Evolutionary conservation across 2,797 vertebrate genomes (phyloP).

Genomic region (Sebastes trivittatus): DNA sequence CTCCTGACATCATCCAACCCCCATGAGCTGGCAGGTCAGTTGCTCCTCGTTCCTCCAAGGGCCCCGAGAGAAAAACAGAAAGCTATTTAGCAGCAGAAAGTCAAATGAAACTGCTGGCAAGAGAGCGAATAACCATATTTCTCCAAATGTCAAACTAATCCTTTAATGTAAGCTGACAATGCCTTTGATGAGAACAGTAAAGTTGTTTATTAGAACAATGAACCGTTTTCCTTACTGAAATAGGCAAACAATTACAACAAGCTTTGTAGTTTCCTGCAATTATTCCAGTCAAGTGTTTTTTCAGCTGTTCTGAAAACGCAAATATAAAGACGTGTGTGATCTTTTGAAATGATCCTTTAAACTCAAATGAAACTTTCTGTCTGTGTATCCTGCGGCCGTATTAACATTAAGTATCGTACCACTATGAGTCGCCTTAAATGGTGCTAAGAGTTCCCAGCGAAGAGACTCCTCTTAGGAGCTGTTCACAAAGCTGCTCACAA

Average conservation of each 20-base stretch:
- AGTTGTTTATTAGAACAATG: not conserved
- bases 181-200: not conserved
- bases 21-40: slow-evolving; percentile 97
- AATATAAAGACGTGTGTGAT: not conserved
- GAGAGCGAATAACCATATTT: not conserved
- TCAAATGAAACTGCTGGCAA: slow-evolving; percentile 12
- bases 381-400: not conserved
- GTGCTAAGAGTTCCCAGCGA: not conserved
- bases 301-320: not conserved
- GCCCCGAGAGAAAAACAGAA: not conserved
- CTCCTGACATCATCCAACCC: slow-evolving; percentile 96
- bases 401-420: not conserved
- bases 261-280: not conserved
- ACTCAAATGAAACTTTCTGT: not conserved
- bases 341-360: not conserved
- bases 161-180: not conserved
- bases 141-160: not conserved
- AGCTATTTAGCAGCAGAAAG: slow-evolving; percentile 15
- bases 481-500: not conserved
- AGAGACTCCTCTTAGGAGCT: not conserved
- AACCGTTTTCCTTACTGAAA: not conserved
- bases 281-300: not conserved
- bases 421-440: not conserved
- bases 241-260: not conserved
- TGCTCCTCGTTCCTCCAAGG: slow-evolving; percentile 71